Evolutionary conservation across 1,140 invertebrate species (phyloP).

Genomic region (Bombus pascuorum): DNA sequence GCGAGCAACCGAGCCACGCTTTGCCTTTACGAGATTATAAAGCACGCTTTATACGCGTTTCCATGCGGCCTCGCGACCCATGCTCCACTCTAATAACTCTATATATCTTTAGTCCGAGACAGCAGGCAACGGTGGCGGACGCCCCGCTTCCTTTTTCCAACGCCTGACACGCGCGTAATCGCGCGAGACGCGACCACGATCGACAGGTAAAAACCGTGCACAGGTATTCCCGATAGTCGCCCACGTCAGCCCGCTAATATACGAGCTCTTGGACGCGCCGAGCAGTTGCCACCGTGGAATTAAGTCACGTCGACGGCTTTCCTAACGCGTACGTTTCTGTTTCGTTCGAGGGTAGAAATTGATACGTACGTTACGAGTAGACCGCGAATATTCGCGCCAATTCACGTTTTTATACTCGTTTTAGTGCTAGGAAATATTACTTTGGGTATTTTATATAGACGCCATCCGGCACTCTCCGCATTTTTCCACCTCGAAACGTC

Average conservation of each 20-base stretch:
- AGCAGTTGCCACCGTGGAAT: neutral
- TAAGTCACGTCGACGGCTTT: too few species aligned
- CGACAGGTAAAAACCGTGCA: slow-evolving; percentile 39
- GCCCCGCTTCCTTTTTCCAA: slow-evolving; percentile 31
- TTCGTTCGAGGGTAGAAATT: too few species aligned
- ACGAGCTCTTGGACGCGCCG: neutral
- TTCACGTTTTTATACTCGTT: too few species aligned
- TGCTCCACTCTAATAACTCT: slow-evolving; percentile 40
- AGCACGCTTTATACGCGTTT: slow-evolving; percentile 51
- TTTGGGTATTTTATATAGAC: too few species aligned
- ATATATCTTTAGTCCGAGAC: slow-evolving; percentile 36
- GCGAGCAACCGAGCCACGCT: slow-evolving; percentile 32
- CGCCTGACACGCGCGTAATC: slow-evolving; percentile 32
- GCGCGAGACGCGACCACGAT: slow-evolving; percentile 6
- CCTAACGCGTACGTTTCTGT: too few species aligned
- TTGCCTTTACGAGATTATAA: slow-evolving; percentile 53
- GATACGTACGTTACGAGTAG: too few species aligned
- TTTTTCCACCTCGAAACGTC: too few species aligned
- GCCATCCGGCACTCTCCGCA: fast-evolving
- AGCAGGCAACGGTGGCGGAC: neutral
- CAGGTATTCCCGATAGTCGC: slow-evolving; percentile 56
- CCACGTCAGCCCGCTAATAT: slow-evolving; percentile 34
- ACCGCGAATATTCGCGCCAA: too few species aligned
- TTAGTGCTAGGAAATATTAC: too few species aligned
- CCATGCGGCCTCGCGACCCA: slow-evolving; percentile 37